Evolutionary conservation across 2,888 invertebrate genomes (phyloP).

Genomic region (Globia sparganii): DNA sequence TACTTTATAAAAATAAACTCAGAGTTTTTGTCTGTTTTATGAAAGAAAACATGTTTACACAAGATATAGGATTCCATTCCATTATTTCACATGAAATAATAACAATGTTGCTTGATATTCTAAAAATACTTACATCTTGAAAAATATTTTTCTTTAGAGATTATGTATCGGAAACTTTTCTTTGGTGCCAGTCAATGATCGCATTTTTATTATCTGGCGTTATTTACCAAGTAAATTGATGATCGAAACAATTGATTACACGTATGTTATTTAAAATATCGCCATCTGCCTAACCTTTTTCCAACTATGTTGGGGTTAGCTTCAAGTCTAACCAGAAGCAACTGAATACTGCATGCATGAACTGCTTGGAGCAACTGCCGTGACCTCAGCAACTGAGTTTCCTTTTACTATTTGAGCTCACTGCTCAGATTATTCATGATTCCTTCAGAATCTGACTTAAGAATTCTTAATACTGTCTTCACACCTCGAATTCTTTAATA

Average conservation of each 20-base stretch:
- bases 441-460: slow-evolving; percentile 8
- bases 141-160: background rate
- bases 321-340: background rate
- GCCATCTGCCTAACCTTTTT: background rate
- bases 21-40: slow-evolving; percentile 23
- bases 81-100: slow-evolving; percentile 11
- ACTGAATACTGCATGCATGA: too few species aligned
- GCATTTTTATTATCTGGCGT: background rate
- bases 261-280: background rate
- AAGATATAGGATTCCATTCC: slow-evolving; percentile 3
- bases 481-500: slow-evolving; percentile 29
- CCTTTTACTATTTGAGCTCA: background rate
- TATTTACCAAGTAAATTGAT: background rate
- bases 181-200: background rate
- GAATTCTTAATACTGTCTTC: slow-evolving; percentile 14
- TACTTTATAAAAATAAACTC: slow-evolving; percentile 19
- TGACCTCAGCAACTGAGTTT: background rate
- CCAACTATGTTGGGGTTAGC: background rate
- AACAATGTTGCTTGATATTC: slow-evolving; percentile 7
- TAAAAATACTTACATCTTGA: background rate
- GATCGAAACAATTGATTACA: background rate
- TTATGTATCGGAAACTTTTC: background rate
- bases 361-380: background rate
- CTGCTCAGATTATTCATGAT: background rate
- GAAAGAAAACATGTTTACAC: slow-evolving; percentile 7